Evolutionary conservation across 2,797 vertebrate genomes (phyloP).

Genomic region (Sciaenops ocellatus): DNA sequence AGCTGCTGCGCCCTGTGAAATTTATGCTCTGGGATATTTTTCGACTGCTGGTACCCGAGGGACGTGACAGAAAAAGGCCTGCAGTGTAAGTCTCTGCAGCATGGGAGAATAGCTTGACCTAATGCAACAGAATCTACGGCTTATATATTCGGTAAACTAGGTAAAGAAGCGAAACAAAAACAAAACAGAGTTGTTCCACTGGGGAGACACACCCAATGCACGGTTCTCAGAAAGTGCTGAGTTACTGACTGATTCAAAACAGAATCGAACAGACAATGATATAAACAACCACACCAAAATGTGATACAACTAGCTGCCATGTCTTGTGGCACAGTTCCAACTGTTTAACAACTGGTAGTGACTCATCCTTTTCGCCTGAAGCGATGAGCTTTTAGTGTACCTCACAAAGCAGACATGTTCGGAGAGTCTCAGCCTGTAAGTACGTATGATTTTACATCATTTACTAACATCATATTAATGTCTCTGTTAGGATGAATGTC

Average conservation of each 20-base stretch:
- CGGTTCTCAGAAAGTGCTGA: slow-evolving; percentile 25
- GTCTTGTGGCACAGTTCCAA: slow-evolving; percentile 55
- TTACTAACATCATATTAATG: slow-evolving; percentile 22
- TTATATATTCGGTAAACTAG: slow-evolving; percentile 32
- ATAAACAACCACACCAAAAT: slow-evolving; percentile 43
- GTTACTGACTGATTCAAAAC: slow-evolving; percentile 38
- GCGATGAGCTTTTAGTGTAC: slow-evolving; percentile 28
- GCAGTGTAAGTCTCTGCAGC: slow-evolving; percentile 41
- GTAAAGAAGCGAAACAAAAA: slow-evolving; percentile 7
- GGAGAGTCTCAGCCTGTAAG: slow-evolving; percentile 12
- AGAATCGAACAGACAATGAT: slow-evolving; percentile 46
- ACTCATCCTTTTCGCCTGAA: slow-evolving; percentile 42
- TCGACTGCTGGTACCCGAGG: slow-evolving; percentile 28
- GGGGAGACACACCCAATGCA: slow-evolving; percentile 1
- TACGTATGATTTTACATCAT: slow-evolving; percentile 32
- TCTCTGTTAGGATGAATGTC: slow-evolving; percentile 26
- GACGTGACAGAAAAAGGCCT: slow-evolving; percentile 36
- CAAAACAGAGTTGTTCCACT: not conserved
- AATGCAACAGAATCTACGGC: slow-evolving; percentile 25
- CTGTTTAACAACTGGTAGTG: slow-evolving; percentile 42
- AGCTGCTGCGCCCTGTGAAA: slow-evolving; percentile 45
- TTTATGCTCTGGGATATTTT: slow-evolving; percentile 54
- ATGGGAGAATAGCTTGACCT: slow-evolving; percentile 41
- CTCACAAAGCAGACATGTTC: slow-evolving; percentile 34
- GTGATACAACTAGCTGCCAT: slow-evolving; percentile 51